Base-by-base conservation (phyloP, 2,797 vertebrate species). In the Iguana delicatissima region DNA sequence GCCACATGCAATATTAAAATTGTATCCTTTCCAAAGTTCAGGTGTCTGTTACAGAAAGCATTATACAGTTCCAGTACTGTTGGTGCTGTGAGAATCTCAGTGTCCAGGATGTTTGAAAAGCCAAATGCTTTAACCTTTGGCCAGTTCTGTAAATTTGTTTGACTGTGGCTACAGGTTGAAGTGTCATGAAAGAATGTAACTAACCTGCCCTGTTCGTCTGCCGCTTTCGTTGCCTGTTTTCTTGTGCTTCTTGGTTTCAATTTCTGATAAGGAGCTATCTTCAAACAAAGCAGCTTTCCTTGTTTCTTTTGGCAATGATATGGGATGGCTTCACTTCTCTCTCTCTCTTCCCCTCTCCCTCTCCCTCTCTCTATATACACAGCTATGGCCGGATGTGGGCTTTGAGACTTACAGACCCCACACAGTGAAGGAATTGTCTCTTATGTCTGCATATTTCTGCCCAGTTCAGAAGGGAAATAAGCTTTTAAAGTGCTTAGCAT, bases 161-260 rank as follows among this genome's bases (percentile, higher is more conserved):
- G 79, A 22, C 26, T 89, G 92, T 86, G 93, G 93, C 87, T 85
- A 90, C 93, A 8, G 90, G 46, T 29, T 94, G 89, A 89, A 69
- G 90, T 94, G 91, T 67, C 67, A 1, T 5, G 42, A 72, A 87
- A 86, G 76, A 79, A 88, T 29, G 2, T 26, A 86, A 50, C 80
- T 89, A 42, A 20, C 14, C 87, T 94, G 84, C 88, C 42, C 91
- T 1, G 32, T 73, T 29, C 20, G 64, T 84, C 59, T 76, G 4
- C 92, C 80, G 89, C 32, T 95, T 96, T 92, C 89, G 89, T 95
- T 76, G 90, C 7, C 89, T 69, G 91, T 73, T 2, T 94, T 80
- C 77, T 84, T 52, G 0, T 29, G n/a, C 87, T 74, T 77, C 1
- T 88, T 85, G 88, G 38, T 73, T 35, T 86, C 83, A 1, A 79